Conservation (phyloP, 2,888 invertebrate genomes). For the Epicampocera succincta region DNA sequence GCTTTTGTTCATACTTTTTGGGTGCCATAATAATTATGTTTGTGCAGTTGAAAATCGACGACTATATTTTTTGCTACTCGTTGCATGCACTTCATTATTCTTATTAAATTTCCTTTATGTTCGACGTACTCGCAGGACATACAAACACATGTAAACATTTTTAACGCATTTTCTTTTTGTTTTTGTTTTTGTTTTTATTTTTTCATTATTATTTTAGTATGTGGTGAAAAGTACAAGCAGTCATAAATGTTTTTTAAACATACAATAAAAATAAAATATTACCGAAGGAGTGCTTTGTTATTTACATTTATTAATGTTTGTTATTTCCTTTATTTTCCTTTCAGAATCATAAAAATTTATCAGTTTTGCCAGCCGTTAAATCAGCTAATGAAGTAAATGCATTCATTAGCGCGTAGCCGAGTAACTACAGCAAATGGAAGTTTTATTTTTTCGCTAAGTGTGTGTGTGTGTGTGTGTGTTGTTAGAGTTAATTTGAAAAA, state of each 20-base stretch:
- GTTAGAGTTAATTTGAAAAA: background rate
- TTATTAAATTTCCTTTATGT: no score
- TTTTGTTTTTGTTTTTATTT: no score
- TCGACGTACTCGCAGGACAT: no score
- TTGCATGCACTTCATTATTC: no score
- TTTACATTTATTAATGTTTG: slow-evolving; percentile 42
- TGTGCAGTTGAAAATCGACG: no score
- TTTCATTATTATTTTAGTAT: slow-evolving; percentile 1
- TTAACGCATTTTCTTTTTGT: no score
- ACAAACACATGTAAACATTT: no score
- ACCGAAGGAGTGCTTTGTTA: slow-evolving; percentile 35
- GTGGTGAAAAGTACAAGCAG: slow-evolving; percentile 26
- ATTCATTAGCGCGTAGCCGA: slow-evolving; percentile 6
- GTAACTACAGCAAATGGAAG: slow-evolving; percentile 29
- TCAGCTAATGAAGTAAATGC: slow-evolving; percentile 37
- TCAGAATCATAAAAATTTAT: slow-evolving; percentile 45
- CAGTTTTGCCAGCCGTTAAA: slow-evolving; percentile 37
- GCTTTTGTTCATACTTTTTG: no score
- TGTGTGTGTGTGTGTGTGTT: no score
- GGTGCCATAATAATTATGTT: no score
- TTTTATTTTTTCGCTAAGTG: background rate
- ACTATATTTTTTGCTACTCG: no score
- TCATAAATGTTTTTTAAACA: slow-evolving; percentile 41
- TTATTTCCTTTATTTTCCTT: slow-evolving; percentile 39
- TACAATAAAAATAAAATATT: background rate